Percentiles rank a stretch among this genome's conserved stretches.
Conservation (phyloP, 2,888 invertebrate species). For the Calephelis perditalis region DNA sequence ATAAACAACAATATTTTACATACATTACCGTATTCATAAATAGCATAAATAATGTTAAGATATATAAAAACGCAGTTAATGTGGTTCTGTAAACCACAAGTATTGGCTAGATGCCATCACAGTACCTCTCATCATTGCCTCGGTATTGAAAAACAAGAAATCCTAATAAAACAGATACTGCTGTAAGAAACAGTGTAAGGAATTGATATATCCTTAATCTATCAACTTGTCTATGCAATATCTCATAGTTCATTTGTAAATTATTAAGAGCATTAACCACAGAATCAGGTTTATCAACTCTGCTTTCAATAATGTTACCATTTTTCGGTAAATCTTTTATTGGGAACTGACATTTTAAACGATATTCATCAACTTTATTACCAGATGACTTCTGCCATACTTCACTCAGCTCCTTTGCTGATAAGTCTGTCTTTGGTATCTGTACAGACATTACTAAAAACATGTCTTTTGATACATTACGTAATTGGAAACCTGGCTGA, state of each 20-base stretch:
- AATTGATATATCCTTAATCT: conserved; percentile 54
- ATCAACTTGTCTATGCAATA: conserved; percentile 47
- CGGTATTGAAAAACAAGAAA: conserved; percentile 52
- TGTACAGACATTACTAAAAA: conserved; percentile 92
- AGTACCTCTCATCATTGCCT: conserved; percentile 46
- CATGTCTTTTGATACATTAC: conserved; percentile 86
- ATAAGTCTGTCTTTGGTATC: conserved; percentile 76
- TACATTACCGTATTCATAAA: conserved; percentile 41
- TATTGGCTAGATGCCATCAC: conserved; percentile 58
- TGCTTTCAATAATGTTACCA: conserved; percentile 42
- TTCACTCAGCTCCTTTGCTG: conserved; percentile 81
- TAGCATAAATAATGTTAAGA: conserved; percentile 31
- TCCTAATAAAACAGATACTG: conserved; percentile 47
- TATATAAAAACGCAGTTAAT: conserved; percentile 35
- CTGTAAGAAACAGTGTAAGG: conserved; percentile 48
- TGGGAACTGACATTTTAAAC: conserved; percentile 82
- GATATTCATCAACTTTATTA: conserved; percentile 83
- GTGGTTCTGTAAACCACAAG: conserved; percentile 56
- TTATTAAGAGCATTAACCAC: conserved; percentile 81
- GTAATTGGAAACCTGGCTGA: conserved; percentile 83
- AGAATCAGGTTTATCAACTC: conserved; percentile 84
- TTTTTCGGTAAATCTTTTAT: conserved; percentile 57
- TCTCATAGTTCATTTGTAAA: conserved; percentile 53
- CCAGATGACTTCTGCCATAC: conserved; percentile 84
- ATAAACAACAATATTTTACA: conserved; percentile 41